Evolutionary conservation across 2,797 vertebrate species (phyloP).

Genomic region (Babyrousa celebensis): DNA sequence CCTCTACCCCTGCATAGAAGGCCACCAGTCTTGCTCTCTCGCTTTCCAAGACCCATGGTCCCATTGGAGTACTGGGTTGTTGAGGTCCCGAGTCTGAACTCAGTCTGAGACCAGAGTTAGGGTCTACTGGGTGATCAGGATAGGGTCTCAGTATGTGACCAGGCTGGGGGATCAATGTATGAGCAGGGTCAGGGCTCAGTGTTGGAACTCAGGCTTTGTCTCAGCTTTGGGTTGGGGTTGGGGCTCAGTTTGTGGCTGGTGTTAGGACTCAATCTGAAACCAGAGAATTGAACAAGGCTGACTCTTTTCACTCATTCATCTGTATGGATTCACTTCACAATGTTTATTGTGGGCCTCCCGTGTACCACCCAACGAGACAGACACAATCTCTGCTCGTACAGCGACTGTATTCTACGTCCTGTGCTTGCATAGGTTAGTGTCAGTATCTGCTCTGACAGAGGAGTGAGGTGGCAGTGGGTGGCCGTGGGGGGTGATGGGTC

Average conservation of each 20-base stretch:
- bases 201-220: background rate
- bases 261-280: background rate
- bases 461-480: rapidly evolving
- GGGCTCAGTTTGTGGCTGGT: background rate
- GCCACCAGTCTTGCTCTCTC: background rate
- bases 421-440: background rate
- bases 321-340: background rate
- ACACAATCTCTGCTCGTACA: background rate
- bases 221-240: background rate
- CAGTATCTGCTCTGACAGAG: background rate
- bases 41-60: background rate
- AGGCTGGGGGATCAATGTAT: background rate
- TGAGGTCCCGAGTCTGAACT: background rate
- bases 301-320: background rate
- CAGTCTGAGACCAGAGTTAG: background rate
- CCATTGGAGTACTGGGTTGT: background rate
- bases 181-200: background rate
- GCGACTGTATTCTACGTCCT: background rate
- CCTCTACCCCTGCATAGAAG: background rate
- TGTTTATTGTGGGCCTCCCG: background rate
- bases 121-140: background rate
- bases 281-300: background rate
- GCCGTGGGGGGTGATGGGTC: too few relatives aligned
- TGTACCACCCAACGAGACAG: background rate
- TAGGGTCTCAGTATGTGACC: background rate